Conservation (phyloP, 2,888 invertebrate species). For the Thysanoteuthis rhombus region DNA sequence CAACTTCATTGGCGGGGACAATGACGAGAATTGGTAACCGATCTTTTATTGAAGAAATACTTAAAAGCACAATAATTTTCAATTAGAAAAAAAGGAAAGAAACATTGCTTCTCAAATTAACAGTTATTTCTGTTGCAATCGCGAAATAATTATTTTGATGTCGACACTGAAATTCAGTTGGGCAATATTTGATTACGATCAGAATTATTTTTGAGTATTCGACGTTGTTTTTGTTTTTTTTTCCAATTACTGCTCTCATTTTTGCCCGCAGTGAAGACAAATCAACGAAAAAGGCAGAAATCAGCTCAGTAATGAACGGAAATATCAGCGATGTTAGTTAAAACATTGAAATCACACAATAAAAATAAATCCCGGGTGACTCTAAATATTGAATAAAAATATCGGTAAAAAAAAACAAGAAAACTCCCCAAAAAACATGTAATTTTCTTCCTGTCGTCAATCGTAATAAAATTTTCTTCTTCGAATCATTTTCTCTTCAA, state of each 20-base stretch:
- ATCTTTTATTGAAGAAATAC: background rate
- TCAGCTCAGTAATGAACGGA: background rate
- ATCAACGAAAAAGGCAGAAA: background rate
- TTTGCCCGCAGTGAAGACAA: background rate
- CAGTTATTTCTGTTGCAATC: slow-evolving; percentile 12
- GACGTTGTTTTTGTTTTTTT: no score
- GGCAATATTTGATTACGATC: background rate
- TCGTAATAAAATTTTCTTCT: background rate
- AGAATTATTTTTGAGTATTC: background rate
- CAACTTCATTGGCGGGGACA: background rate
- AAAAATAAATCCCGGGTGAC: background rate
- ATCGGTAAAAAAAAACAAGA: no score
- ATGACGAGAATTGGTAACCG: background rate
- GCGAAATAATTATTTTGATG: background rate
- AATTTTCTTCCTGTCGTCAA: background rate
- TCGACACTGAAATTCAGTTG: background rate
- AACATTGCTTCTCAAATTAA: background rate
- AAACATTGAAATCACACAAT: background rate
- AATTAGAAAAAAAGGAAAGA: background rate
- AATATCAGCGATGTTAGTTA: background rate
- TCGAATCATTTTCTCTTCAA: background rate
- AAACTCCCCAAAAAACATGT: no score
- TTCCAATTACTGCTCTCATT: no score
- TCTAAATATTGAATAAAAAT: background rate
- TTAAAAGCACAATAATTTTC: background rate